phyloP scores from a whole-genome alignment of 2,888 invertebrate genomes.

The Tachina lurida region DNA sequence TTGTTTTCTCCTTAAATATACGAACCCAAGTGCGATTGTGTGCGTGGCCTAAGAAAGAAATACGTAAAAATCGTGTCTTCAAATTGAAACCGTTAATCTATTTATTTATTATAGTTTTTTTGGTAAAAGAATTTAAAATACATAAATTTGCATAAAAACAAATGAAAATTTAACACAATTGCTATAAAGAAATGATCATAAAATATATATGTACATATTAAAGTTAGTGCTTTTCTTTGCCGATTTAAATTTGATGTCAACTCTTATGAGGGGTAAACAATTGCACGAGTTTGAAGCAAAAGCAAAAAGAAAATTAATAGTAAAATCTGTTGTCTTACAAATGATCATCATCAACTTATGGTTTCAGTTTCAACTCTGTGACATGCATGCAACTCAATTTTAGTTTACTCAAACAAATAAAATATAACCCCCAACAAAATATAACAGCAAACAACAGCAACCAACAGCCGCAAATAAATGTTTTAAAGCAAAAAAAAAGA shows the following conservation, averaged over 20 bases:
- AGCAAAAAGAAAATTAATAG: background rate
- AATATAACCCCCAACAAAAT: background rate
- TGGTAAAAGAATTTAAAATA: background rate
- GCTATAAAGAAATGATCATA: conserved; percentile 20
- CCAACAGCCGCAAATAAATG: conserved; percentile 3
- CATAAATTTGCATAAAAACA: conserved; percentile 28
- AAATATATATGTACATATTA: too few species aligned
- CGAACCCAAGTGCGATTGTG: conserved; percentile 31
- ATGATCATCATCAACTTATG: conserved; percentile 34
- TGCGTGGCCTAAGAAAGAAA: conserved; percentile 31
- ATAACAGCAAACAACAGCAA: background rate
- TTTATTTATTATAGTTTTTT: conserved; percentile 8
- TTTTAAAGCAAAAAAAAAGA: conserved; percentile 31
- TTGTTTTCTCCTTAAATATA: conserved; percentile 70
- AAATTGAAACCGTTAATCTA: conserved; percentile 38
- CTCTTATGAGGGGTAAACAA: conserved; percentile 6
- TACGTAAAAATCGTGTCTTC: conserved; percentile 18
- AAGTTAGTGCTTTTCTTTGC: conserved; percentile 11
- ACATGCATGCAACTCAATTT: conserved; percentile 45
- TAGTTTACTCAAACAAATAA: conserved; percentile 28
- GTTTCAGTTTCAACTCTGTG: conserved; percentile 49
- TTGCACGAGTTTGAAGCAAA: background rate
- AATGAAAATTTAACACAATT: conserved; percentile 30
- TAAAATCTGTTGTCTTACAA: conserved; percentile 27
- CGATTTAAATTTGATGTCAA: conserved; percentile 14